These are phyloP conservation scores for Bombus haemorrhoidalis DNA, from an alignment of 1,140 invertebrate species.

Conservation along the genomic window DNA sequence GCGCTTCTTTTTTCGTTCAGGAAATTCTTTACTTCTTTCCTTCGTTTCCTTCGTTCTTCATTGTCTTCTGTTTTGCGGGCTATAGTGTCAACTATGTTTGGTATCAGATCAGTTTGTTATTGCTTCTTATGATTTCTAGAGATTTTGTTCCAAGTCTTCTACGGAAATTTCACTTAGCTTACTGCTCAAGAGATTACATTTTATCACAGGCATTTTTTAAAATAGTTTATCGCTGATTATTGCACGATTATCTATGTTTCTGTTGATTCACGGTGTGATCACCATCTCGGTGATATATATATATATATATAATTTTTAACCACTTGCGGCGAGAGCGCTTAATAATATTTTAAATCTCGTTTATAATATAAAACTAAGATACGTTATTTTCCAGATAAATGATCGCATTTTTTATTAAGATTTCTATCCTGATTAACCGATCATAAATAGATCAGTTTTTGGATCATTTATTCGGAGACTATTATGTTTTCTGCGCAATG, in stretches of 20 bases:
- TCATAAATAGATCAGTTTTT: background rate
- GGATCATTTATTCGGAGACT: background rate
- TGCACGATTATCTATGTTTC: conserved; percentile 1
- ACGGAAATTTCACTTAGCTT: conserved; percentile 23
- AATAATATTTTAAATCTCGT: background rate
- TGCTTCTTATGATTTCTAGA: conserved; percentile 33
- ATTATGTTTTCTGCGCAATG: background rate
- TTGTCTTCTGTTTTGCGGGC: background rate
- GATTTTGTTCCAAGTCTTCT: background rate
- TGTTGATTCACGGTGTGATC: background rate
- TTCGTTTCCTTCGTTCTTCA: background rate
- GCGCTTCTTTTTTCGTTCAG: conserved; percentile 17
- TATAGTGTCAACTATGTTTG: background rate
- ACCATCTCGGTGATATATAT: background rate
- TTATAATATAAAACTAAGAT: background rate
- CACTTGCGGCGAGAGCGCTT: background rate
- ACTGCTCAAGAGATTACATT: background rate
- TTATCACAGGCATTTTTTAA: background rate
- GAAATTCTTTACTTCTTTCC: background rate
- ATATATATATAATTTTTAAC: background rate
- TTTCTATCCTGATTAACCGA: background rate
- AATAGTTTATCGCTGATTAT: background rate
- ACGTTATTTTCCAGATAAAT: background rate
- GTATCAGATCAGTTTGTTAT: background rate
- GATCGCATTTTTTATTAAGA: background rate